Base-by-base conservation (phyloP, 1,140 invertebrate genomes). In the Bacillus rossius region DNA sequence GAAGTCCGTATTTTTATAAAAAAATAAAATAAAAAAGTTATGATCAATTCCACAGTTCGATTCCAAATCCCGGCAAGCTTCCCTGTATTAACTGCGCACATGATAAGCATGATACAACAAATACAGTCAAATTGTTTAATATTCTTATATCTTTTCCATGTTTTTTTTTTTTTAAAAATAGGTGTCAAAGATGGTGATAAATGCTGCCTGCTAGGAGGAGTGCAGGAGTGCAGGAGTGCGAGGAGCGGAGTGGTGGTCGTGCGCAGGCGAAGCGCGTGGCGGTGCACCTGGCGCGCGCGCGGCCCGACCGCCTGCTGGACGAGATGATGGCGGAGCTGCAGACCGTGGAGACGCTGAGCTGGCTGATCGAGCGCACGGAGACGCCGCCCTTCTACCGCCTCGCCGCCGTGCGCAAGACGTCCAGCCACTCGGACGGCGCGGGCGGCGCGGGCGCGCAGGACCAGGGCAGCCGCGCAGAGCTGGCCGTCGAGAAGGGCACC, bases 251-350 rank as follows among this genome's bases (percentile, higher is more conserved):
- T 34, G 29, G 29, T 34, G 20, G 16, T 8, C 1, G 16, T 63
- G 68, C 68, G 14, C 63, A 97, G 92, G 92, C 94, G 0, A 99
- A 99, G 75, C 82, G 94, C 29, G 94, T 99, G 2, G 88, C 95
- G 3, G 75, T 96, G 0, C 98, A 96, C 75, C 74, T 99, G 63
- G 94, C 92, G 0, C 77, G 94, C 58, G 89, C 94, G 0, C 83
- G 91, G 52, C 91, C 95, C 1, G 92, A 96, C 70, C 81, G 92
- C 47, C 81, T 99, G 1, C 81, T 99, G 2, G 94, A 99, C 67
- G 94, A 99, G 73, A 87, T 99, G 77, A 96, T 99, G 91, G 87
- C 87, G 13, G 96, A 99, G 75, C 77, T 99, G 41, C 91, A 96
- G 76, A 96, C 94, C 0, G 93, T 98, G 1, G 96, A 98, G 74